Evolutionary conservation across 2,113 vertebrate genomes (phyloP).

Genomic region (Rhynchomys soricoides): DNA sequence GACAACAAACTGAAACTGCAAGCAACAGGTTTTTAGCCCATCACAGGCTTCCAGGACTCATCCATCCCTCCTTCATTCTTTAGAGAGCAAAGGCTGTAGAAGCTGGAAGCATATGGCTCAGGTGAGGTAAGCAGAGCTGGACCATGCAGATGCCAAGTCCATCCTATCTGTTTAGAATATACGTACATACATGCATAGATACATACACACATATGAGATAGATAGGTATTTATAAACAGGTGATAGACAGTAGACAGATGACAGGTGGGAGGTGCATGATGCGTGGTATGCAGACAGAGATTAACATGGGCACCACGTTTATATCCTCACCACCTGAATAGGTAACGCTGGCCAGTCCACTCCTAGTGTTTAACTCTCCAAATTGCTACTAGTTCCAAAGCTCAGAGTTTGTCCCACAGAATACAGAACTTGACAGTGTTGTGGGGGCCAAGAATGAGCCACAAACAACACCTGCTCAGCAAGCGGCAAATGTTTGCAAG

Average conservation of each 20-base stretch:
- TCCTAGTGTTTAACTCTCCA: not conserved
- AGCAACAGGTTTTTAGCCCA: not conserved
- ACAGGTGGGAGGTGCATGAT: not conserved
- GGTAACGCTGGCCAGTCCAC: not conserved
- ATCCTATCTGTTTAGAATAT: not conserved
- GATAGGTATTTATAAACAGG: not conserved
- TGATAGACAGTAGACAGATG: too few relatives aligned
- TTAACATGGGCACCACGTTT: not conserved
- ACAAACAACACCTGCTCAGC: not conserved
- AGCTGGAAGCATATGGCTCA: not conserved
- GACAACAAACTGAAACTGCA: not conserved
- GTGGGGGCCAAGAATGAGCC: not conserved
- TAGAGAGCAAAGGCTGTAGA: not conserved
- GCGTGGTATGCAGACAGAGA: not conserved
- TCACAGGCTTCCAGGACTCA: not conserved
- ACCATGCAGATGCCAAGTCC: not conserved
- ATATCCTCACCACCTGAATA: not conserved
- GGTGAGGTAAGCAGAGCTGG: not conserved
- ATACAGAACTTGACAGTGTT: not conserved
- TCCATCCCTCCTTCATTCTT: not conserved
- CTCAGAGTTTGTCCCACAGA: not conserved
- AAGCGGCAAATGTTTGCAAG: slow-evolving; percentile 2
- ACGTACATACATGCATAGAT: not conserved
- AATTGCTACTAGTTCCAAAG: slow-evolving; percentile 37
- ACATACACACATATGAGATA: not conserved